Conservation (phyloP, 2,888 invertebrate genomes). For the Anagyrus pseudococci region DNA sequence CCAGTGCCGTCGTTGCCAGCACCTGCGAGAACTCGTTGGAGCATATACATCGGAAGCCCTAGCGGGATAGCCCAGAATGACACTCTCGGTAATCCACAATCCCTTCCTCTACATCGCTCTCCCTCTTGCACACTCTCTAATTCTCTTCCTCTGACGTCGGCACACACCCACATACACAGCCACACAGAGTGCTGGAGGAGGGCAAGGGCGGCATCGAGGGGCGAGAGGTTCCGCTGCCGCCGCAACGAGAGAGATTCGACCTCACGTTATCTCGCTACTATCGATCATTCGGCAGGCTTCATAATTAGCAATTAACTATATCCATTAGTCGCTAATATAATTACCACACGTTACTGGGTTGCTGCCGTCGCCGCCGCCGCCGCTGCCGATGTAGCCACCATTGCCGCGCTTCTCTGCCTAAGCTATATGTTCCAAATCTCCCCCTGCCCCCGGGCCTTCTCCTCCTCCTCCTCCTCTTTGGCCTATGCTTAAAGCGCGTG, state of each 20-base stretch:
- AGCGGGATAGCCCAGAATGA: constrained; percentile 20
- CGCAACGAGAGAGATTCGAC: constrained; percentile 31
- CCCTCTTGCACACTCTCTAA: constrained; percentile 17
- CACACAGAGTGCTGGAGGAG: neutral
- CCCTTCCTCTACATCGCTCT: constrained; percentile 10
- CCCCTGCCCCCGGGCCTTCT: neutral
- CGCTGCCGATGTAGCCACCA: neutral
- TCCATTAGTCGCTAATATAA: constrained; percentile 62
- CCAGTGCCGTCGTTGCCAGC: neutral
- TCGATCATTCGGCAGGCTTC: constrained; percentile 62
- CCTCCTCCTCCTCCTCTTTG: neutral
- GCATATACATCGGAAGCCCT: constrained; percentile 19
- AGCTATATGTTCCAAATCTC: no score
- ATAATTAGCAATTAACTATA: constrained; percentile 63
- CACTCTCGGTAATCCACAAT: constrained; percentile 38
- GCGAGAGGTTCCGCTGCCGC: constrained; percentile 9
- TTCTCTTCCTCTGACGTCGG: constrained; percentile 23
- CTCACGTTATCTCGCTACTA: constrained; percentile 55
- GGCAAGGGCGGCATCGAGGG: no score
- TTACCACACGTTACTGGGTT: constrained; percentile 56
- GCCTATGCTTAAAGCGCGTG: neutral
- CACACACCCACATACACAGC: neutral
- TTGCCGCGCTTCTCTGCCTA: no score
- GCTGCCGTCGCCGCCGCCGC: constrained; percentile 19
- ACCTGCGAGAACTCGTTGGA: no score